Evolutionary conservation across 2,888 invertebrate genomes (phyloP), one percentile per base, ranked within the genome.

Genomic region (Heteromyza rotundicornis): DNA sequence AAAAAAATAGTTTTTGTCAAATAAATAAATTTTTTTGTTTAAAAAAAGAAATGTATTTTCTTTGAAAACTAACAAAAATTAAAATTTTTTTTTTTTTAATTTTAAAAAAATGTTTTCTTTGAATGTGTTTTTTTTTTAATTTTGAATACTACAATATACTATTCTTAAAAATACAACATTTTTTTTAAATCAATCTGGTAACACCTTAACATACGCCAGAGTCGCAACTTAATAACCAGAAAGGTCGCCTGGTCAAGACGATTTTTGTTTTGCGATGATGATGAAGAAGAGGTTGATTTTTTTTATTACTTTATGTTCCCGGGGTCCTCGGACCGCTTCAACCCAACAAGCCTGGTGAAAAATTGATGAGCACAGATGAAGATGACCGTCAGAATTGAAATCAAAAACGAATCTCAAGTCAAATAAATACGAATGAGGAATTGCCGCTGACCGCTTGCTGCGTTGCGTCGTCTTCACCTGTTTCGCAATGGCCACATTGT

Each of bases 261-360:
- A 72, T 71, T 74, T n/a, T 74, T 72, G 72, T 70, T 72, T 72
- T 70, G 74, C 74, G 72, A 70, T 73, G 70, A 73, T 70, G 74
- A 72, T 74, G 40, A 40, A 14, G 40, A 40, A 14, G 16, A 40
- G n/a, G n/a, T n/a, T n/a, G n/a, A n/a, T n/a, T n/a, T 40, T 40
- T 40, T 40, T n/a, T 3, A 3, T 40, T 40, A 72, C 72, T 72
- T 72, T n/a, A n/a, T n/a, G n/a, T 70, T 72, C 19, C 16, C 47
- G 23, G 10, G 10, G 23, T 50, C 10, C 22, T 10, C 23, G n/a
- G 5, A 22, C 20, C 12, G 20, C 7, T 23, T 14, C 69, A 60
- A 8, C 23, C 36, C 8, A 10, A 32, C 19, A 58, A 59, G n/a
- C 23, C 19, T 51, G 32, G 24, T 56, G 53, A 60, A 62, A 52